Conservation (phyloP, 2,113 vertebrate species). For the Hymenochirus boettgeri region DNA sequence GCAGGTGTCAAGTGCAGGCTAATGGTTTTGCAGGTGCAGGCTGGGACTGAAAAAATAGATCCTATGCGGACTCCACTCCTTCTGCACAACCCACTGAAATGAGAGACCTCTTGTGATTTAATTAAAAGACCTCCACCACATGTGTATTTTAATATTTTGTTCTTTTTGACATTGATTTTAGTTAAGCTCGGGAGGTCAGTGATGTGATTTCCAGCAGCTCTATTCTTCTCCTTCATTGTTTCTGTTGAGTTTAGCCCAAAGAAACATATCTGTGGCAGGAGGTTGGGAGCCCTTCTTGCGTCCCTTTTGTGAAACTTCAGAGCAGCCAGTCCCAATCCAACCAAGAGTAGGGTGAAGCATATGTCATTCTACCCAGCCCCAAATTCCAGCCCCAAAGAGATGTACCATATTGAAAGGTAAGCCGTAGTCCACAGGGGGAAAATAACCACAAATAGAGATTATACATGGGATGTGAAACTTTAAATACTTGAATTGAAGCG, state of each 20-base stretch:
- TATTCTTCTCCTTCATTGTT: constrained; percentile 10
- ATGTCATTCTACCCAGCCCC: constrained; percentile 11
- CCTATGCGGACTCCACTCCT: too few species aligned
- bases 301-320: constrained; percentile 20
- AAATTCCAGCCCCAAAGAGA: constrained; percentile 28
- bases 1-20: too few species aligned
- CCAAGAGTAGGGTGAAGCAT: constrained; percentile 27
- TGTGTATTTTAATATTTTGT: neutral
- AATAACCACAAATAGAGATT: too few species aligned
- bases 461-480: too few species aligned
- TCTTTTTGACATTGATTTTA: neutral
- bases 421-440: too few species aligned
- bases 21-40: too few species aligned
- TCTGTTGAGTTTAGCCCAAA: neutral
- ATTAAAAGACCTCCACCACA: too few species aligned
- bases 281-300: constrained; percentile 22
- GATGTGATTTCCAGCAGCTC: constrained; percentile 10
- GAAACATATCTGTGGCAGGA: constrained; percentile 25
- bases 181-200: neutral
- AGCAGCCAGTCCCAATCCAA: constrained; percentile 5
- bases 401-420: constrained; percentile 32
- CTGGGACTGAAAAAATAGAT: too few species aligned
- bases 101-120: too few species aligned
- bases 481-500: too few species aligned
- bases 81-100: too few species aligned